A percentile compares a stretch with the other conserved stretches of the same genome.
Conservation (phyloP, 2,888 invertebrate species). For the Phymatocera aterrima region DNA sequence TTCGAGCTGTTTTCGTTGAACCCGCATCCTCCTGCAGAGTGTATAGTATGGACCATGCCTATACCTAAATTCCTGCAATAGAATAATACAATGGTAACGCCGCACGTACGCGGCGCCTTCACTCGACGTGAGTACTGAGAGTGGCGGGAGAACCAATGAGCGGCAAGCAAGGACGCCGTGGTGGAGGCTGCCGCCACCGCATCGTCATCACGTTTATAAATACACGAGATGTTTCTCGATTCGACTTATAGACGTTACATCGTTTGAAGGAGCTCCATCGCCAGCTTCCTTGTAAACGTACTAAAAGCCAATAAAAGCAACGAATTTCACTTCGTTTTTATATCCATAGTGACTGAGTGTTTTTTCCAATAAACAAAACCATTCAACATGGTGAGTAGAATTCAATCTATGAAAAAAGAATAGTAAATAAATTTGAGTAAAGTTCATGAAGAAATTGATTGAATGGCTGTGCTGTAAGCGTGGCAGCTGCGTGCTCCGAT, state of each 20-base stretch:
- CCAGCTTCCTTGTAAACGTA: conserved; percentile 57
- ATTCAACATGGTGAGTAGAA: conserved; percentile 26
- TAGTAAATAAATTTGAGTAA: neutral
- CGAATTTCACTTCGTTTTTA: neutral
- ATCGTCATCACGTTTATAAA: conserved; percentile 61
- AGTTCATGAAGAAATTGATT: neutral
- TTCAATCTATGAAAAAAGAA: neutral
- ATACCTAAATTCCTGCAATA: conserved; percentile 2
- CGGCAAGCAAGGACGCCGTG: neutral
- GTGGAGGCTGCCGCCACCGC: conserved; percentile 17
- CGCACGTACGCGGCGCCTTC: neutral
- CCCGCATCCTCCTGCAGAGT: conserved; percentile 2
- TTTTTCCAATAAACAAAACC: neutral
- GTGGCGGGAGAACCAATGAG: conserved; percentile 6
- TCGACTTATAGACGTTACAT: conserved; percentile 57
- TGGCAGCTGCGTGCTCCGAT: conserved; percentile 20
- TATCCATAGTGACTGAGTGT: conserved; percentile 22
- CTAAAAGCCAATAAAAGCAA: neutral
- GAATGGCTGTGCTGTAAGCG: neutral
- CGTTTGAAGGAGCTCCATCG: conserved; percentile 64
- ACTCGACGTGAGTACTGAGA: neutral
- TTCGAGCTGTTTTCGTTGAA: neutral
- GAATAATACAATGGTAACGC: too few species aligned
- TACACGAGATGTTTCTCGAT: conserved; percentile 47
- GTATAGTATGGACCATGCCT: too few species aligned